These are phyloP conservation scores for Plutella xylostella DNA, from an alignment of 2,888 invertebrate genomes.

Conservation along the genomic window DNA sequence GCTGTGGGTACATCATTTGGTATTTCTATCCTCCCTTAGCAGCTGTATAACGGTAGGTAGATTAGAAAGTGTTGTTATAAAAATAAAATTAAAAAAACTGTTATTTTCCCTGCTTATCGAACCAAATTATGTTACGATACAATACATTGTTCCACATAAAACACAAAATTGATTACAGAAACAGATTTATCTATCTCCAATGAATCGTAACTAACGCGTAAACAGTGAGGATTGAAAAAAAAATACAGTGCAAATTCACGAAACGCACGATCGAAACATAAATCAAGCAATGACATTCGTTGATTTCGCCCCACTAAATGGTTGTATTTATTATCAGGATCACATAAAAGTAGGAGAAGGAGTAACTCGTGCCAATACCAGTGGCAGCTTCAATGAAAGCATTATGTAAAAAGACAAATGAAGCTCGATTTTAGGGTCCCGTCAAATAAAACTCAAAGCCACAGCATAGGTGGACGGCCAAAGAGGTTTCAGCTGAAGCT, in stretches of 20 bases:
- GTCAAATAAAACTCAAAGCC: no score
- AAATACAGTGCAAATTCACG: slow-evolving; percentile 17
- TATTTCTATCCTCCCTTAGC: background rate
- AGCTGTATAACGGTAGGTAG: background rate
- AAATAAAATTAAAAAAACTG: background rate
- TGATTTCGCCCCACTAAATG: slow-evolving; percentile 47
- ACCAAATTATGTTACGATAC: background rate
- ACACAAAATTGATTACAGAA: slow-evolving; percentile 11
- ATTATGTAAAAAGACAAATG: no score
- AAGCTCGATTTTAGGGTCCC: no score
- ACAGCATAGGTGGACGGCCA: no score
- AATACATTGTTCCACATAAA: background rate
- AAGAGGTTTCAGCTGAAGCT: no score
- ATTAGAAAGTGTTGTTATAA: background rate
- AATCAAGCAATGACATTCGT: slow-evolving; percentile 50
- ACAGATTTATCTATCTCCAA: slow-evolving; percentile 7
- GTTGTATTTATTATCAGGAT: slow-evolving; percentile 46
- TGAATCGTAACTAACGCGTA: slow-evolving; percentile 3
- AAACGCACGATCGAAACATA: slow-evolving; percentile 47
- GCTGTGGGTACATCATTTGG: background rate
- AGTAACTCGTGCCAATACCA: slow-evolving; percentile 47
- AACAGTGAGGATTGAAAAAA: background rate
- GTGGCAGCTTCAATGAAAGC: slow-evolving; percentile 38
- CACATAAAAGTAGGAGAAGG: slow-evolving; percentile 34
- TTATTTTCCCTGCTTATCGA: background rate